phyloP scores from a whole-genome alignment of 1,140 invertebrate species.

The Brachionus rubens region DNA sequence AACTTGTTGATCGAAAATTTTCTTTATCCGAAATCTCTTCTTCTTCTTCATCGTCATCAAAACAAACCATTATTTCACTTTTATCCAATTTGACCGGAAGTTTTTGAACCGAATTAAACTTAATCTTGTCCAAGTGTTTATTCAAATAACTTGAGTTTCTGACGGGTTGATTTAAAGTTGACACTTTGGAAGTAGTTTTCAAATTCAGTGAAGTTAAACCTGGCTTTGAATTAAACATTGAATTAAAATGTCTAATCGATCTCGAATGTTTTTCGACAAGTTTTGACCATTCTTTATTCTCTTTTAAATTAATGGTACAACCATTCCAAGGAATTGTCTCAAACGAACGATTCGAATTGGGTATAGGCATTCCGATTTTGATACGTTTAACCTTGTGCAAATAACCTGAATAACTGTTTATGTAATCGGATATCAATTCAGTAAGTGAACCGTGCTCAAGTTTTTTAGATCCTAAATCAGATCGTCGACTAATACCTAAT shows the following conservation, averaged over 20 bases:
- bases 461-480: conserved; percentile 61
- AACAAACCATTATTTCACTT: background rate
- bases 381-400: conserved; percentile 35
- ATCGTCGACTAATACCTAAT: conserved; percentile 59
- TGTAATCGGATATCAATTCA: conserved; percentile 22
- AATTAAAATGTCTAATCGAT: conserved; percentile 19
- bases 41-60: conserved; percentile 22
- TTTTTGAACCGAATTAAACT: background rate
- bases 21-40: too few species aligned
- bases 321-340: conserved; percentile 41
- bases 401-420: conserved; percentile 17
- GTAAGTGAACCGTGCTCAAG: conserved; percentile 47
- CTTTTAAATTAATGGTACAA: conserved; percentile 11
- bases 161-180: background rate
- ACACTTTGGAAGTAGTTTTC: background rate
- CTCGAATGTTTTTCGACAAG: conserved; percentile 30
- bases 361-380: conserved; percentile 38
- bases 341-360: conserved; percentile 33
- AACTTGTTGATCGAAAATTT: background rate
- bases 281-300: conserved; percentile 40
- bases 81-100: background rate
- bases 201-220: background rate
- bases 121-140: conserved; percentile 2
- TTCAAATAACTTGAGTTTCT: conserved; percentile 12
- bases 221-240: conserved; percentile 9